Evolutionary conservation across 2,888 invertebrate species (phyloP), one percentile per base, ranked within the genome.

Genomic region (Dinocampus coccinellae): DNA sequence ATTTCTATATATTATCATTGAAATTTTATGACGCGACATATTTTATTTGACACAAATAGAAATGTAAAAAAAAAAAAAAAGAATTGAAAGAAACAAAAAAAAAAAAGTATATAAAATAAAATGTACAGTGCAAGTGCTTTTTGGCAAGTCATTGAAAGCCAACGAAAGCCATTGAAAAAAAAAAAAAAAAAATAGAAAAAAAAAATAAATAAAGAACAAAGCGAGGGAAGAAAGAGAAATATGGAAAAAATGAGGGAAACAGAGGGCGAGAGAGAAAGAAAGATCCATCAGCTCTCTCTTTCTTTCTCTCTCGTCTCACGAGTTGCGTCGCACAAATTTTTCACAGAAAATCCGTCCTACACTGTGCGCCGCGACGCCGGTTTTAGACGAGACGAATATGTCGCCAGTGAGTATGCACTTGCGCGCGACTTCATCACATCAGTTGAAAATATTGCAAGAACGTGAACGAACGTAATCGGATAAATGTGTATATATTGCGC

Each of bases 401-500:
- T n/a, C 47, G 47, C 2, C 47, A n/a, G n/a, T n/a, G 16, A n/a
- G 16, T 29, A 29, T 29, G 7, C 66, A 69, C 65, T 11, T n/a
- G 47, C 55, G 60, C 16, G 0, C 9, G 16, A 7, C 7, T n/a
- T 7, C 16, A 62, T 58, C 71, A 53, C 26, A 58, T 42, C 52
- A 66, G 71, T 39, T 47, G 65, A 36, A 58, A 68, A 53, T 65
- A 55, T 67, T 63, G 26, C 36, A 47, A 47, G 16, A n/a, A 47
- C 4, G 16, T n/a, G 16, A 47, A 16, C 4, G 47, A 47, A 47
- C 47, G 16, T 6, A 47, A 16, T 47, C 2, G 9, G 16, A 29
- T 29, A 29, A 76, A 79, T 83, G 82, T 39, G 4, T n/a, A 6
- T 83, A 65, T 73, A 75, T 76, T 79, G 78, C 75, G 81, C 77